Percentiles rank a stretch among this genome's conserved stretches.
Conservation (phyloP, 2,113 vertebrate genomes). For the Pelecanus crispus region DNA sequence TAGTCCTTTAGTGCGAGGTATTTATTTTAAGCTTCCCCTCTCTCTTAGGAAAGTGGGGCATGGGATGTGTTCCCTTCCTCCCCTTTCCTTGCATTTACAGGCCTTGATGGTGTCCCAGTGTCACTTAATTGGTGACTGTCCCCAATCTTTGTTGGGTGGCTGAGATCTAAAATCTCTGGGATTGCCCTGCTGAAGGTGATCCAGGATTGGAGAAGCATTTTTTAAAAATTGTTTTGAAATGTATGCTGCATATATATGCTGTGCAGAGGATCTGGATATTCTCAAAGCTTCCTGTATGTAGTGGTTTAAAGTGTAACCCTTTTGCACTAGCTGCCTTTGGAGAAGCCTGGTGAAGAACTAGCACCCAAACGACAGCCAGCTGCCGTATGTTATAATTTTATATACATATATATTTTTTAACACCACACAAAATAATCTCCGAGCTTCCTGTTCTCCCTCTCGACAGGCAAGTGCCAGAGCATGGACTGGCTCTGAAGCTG, state of each 20-base stretch:
- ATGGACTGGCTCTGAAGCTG: background rate
- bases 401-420: background rate
- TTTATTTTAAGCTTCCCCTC: background rate
- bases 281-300: background rate
- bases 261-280: conserved; percentile 8
- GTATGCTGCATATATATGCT: background rate
- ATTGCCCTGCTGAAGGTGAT: background rate
- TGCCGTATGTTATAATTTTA: background rate
- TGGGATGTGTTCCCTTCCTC: background rate
- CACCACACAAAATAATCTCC: background rate
- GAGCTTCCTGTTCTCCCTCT: background rate
- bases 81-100: background rate
- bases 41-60: background rate
- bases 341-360: background rate
- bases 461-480: background rate
- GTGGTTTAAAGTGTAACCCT: background rate
- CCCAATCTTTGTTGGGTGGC: background rate
- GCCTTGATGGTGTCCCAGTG: background rate
- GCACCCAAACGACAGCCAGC: background rate
- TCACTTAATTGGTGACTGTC: background rate
- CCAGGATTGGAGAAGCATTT: background rate
- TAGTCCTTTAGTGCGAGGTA: background rate
- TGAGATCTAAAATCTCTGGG: background rate
- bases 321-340: background rate
- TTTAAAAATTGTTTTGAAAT: background rate